Evolutionary conservation across 2,113 vertebrate genomes (phyloP), one percentile per base, ranked within the genome.

Genomic region (Labrus mixtus): DNA sequence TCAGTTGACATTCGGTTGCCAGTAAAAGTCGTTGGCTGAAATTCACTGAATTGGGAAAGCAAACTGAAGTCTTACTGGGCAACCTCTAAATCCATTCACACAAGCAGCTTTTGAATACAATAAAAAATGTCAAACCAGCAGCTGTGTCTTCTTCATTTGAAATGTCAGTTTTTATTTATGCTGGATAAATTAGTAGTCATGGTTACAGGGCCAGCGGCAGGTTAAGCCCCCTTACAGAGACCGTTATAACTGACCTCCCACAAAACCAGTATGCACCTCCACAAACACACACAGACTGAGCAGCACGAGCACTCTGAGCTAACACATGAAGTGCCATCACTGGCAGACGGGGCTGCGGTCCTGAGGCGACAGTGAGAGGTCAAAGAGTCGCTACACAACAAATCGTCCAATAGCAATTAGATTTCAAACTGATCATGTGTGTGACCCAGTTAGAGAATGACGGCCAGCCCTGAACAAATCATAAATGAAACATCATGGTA

Each of bases 131-230:
- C 5, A 71, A 62, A 73, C 11, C 54, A 70, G 9, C 37, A 60
- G 16, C 0, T 10, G 10, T 46, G 15, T 7, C 60, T 36, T 20
- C 46, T 78, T 78, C 41, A 45, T 83, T 91, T 92, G 59, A 89
- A 90, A 87, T 81, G 76, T 90, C 81, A 77, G 36, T 82, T 83
- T 91, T 93, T 90, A 90, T 93, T 89, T 59, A 87, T 86, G 84
- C 73, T 67, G 84, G 86, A 79, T 88, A 86, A 83, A 79, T 84
- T 81, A 87, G 89, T 90, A 76, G 58, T 89, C 13, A 79, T 82
- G 79, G 69, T 79, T 81, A 90, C 83, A 85, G 23, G 64, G 76
- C 59, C 77, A 73, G 80, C 20, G 0, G 71, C 48, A 64, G 69
- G 66, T 82, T 60, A n/a, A 25, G 53, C 48, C 76, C 63, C 72